Base-by-base conservation (phyloP, 2,888 invertebrate genomes). In the Steinernema carpocapsae region DNA sequence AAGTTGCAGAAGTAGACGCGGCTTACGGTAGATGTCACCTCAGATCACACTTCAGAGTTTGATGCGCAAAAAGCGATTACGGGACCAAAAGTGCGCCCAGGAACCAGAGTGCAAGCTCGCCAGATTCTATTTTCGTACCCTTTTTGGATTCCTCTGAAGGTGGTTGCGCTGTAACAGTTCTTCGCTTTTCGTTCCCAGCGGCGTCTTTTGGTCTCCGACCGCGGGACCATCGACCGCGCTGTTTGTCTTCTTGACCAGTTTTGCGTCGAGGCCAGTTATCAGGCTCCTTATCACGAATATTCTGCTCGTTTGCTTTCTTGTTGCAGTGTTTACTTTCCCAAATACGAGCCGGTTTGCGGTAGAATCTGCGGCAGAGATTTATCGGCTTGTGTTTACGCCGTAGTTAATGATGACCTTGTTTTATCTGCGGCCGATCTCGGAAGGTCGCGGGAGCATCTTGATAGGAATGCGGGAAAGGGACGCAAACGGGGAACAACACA, bases 351-450 rank as follows among this genome's bases (percentile, higher is more conserved):
- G 48, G 56, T 24, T 56, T 56, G 22, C 56, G 56, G 56, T 56
- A 56, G 56, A 56, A 56, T 24, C 56, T 37, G 37, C 48, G 48
- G 19, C 14, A 3, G 48, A 14, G 48, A 48, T 48, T 48, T 48
- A 14, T 14, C 48, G 19, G 56, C 24, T 26, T 24, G 22, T 56
- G 56, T 56, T 56, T 56, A 56, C 56, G 14, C 17, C 56, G 26
- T 14, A 12, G 56, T 56, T 14, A 14, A 48, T 48, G 48, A 26
- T 64, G 64, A 64, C 64, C 64, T 64, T 64, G 64, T 64, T 64
- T 32, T 64, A 64, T 64, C 64, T 64, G 17, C 29, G 12, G 2
- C 37, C 48, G 43, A 48, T 48, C 37, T 37, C 48, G 48, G 48
- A 48, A 48, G 48, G 48, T 12, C 64, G 64, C 32, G 32, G 19